Evolutionary conservation across 2,797 vertebrate species (phyloP).

Genomic region (Lithobates sylvaticus): DNA sequence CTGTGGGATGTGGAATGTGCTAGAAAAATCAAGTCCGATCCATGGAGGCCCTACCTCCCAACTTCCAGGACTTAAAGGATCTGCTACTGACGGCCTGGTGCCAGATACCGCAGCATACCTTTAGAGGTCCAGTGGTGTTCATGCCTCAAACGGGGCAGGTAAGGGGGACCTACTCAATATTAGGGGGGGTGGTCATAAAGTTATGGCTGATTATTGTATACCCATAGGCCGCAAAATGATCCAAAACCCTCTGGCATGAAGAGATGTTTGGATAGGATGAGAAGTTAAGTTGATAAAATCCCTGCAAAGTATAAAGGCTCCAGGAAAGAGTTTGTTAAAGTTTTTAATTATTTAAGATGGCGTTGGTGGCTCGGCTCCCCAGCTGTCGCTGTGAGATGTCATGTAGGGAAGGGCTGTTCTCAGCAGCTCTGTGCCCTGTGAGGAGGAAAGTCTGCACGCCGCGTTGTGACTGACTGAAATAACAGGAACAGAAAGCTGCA

Average conservation of each 20-base stretch:
- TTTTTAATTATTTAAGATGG: constrained; percentile 9
- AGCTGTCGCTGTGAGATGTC: constrained; percentile 14
- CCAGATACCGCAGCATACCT: no score
- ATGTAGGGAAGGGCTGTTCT: neutral
- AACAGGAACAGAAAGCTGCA: neutral
- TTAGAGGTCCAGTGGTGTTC: no score
- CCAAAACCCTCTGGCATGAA: neutral
- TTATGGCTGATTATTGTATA: neutral
- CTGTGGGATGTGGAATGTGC: no score
- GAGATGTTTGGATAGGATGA: neutral
- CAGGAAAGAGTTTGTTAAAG: neutral
- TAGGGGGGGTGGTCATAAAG: no score
- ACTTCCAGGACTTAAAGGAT: no score
- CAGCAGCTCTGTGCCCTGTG: neutral
- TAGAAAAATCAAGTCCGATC: no score
- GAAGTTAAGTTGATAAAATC: constrained; percentile 7
- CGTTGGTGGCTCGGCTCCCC: neutral
- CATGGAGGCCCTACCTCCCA: no score
- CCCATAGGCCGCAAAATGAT: neutral
- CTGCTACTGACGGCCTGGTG: no score
- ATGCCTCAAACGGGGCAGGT: no score
- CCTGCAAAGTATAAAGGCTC: neutral
- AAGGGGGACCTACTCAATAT: no score
- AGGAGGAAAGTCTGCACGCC: neutral
- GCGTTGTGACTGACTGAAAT: neutral